Conservation (phyloP, 2,113 vertebrate genomes). For the Ahaetulla prasina region DNA sequence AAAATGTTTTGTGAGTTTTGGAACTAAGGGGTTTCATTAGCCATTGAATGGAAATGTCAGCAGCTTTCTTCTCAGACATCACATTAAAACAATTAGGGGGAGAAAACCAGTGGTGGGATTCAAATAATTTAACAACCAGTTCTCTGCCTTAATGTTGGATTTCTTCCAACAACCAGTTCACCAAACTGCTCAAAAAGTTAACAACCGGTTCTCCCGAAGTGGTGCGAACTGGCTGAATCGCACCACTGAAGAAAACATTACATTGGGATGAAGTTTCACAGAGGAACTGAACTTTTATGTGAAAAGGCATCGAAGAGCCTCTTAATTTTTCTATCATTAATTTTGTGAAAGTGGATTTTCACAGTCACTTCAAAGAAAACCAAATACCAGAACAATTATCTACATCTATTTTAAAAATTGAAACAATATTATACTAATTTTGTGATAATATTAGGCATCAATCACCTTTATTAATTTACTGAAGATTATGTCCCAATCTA, state of each 20-base stretch:
- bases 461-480: background rate
- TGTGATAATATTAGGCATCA: background rate
- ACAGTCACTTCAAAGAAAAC: background rate
- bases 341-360: background rate
- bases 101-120: too few relatives aligned
- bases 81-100: background rate
- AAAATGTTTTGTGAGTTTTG: background rate
- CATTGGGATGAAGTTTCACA: background rate
- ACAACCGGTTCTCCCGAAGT: too few relatives aligned
- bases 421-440: background rate
- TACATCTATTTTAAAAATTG: background rate
- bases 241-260: background rate
- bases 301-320: background rate
- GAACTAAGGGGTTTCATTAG: background rate
- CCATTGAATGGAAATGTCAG: background rate
- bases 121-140: too few relatives aligned
- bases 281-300: background rate
- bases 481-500: background rate
- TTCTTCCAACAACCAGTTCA: too few relatives aligned
- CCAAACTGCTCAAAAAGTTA: too few relatives aligned
- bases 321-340: background rate
- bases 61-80: background rate
- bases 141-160: too few relatives aligned
- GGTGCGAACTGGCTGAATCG: too few relatives aligned
- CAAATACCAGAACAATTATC: background rate